Conservation (phyloP, 2,888 invertebrate species). For the Chalcosyrphus nemorum region DNA sequence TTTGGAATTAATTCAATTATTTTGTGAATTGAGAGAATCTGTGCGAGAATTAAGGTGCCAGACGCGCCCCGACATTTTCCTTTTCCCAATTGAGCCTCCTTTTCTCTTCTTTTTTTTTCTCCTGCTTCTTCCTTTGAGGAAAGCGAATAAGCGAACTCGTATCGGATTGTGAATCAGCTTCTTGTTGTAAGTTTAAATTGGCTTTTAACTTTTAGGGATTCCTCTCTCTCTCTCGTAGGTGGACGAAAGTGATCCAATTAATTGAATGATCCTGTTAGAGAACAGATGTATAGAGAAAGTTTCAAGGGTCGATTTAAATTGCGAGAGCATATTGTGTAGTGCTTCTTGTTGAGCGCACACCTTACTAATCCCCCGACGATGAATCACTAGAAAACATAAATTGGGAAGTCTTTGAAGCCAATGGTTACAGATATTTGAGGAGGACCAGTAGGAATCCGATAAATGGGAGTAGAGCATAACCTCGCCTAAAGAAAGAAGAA, state of each 20-base stretch:
- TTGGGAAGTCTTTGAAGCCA: too few relatives aligned
- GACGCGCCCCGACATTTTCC: too few relatives aligned
- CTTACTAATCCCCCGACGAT: too few relatives aligned
- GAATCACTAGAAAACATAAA: too few relatives aligned
- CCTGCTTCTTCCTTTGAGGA: too few relatives aligned
- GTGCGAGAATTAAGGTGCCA: not conserved
- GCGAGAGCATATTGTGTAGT: not conserved
- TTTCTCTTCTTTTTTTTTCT: not conserved
- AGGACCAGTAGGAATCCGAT: too few relatives aligned
- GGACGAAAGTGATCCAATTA: not conserved
- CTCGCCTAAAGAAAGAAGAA: too few relatives aligned
- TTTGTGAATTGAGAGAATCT: conserved; percentile 9
- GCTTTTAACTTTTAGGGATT: conserved; percentile 11
- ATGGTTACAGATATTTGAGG: too few relatives aligned
- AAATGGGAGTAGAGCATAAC: too few relatives aligned
- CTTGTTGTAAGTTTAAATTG: conserved; percentile 17
- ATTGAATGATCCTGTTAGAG: conserved; percentile 2
- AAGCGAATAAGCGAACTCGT: not conserved
- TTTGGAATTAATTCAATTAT: conserved; percentile 33
- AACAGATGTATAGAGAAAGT: not conserved
- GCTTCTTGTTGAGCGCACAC: too few relatives aligned
- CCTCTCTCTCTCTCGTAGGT: not conserved
- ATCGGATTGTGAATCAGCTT: conserved; percentile 6
- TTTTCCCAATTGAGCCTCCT: not conserved
- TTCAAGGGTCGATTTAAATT: not conserved